Evolutionary conservation across 2,888 invertebrate species (phyloP), one percentile per base, ranked within the genome.

Genomic region (Tetropium fuscum): DNA sequence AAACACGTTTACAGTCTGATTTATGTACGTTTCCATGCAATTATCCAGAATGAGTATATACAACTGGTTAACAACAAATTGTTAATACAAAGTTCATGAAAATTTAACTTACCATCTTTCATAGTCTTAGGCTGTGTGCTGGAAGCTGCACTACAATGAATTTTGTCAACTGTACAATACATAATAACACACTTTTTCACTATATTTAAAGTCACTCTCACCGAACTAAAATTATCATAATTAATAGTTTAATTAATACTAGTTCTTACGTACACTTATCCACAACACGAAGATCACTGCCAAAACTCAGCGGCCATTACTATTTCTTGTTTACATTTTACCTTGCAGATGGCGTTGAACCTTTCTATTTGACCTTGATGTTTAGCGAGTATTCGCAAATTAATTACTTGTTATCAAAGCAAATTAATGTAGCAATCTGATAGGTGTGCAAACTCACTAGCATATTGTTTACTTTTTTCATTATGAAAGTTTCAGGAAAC

Each of bases 91-190:
- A 49, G 7, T 49, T 19, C 16, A 25, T 49, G 27, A 60, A 47
- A 30, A 58, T 55, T 49, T 57, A 64, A 69, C 89, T 88, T 86
- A 90, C 90, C 90, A 86, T 90, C 90, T 87, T 89, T 90, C 84
- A 87, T 86, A 85, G 85, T 88, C 85, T 87, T 87, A 81, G 87
- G 83, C 86, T 87, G 84, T 87, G 88, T 80, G 88, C 88, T 84
- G 86, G 88, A 85, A 85, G 88, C 85, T 87, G 88, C 88, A 87
- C 89, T 84, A 87, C 71, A 72, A 65, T 82, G 88, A 83, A 87
- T 89, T 85, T 90, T 89, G 85, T 89, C 89, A 86, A 87, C 86
- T 82, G 90, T 88, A 86, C 89, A 89, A 83, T 90, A 89, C 90
- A 90, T 90, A 78, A 84, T 84, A 78, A 77, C 75, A 76, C 74